These are phyloP conservation scores for Nestor notabilis DNA, from an alignment of 2,113 vertebrate species.

Conservation along the genomic window DNA sequence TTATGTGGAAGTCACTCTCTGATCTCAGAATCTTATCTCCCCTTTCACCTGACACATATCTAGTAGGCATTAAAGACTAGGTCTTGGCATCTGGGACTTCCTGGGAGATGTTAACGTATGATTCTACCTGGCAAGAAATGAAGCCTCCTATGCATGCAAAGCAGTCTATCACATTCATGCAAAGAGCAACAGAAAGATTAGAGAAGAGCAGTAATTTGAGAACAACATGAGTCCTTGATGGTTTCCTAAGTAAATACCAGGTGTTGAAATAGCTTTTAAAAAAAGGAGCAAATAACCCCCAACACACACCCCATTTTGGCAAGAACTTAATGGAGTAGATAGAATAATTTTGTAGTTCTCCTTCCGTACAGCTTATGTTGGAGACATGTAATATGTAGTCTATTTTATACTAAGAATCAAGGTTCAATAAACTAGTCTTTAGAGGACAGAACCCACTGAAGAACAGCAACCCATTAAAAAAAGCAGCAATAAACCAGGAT, in stretches of 20 bases:
- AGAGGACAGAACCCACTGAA: neutral
- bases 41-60: neutral
- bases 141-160: neutral
- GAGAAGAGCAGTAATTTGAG: neutral
- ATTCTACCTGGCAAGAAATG: neutral
- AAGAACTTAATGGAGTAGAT: neutral
- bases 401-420: neutral
- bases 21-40: neutral
- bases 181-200: neutral
- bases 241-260: constrained; percentile 12
- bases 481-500: constrained; percentile 11
- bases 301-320: neutral
- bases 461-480: neutral
- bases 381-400: neutral
- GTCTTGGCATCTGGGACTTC: neutral
- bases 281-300: neutral
- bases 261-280: neutral
- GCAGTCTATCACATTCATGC: neutral
- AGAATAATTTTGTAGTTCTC: neutral
- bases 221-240: neutral
- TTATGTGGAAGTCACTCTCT: neutral
- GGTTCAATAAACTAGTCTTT: neutral
- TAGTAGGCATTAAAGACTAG: neutral
- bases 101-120: neutral
- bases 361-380: neutral